Evolutionary conservation across 2,888 invertebrate genomes (phyloP).

Genomic region (Cyaniris semiargus): DNA sequence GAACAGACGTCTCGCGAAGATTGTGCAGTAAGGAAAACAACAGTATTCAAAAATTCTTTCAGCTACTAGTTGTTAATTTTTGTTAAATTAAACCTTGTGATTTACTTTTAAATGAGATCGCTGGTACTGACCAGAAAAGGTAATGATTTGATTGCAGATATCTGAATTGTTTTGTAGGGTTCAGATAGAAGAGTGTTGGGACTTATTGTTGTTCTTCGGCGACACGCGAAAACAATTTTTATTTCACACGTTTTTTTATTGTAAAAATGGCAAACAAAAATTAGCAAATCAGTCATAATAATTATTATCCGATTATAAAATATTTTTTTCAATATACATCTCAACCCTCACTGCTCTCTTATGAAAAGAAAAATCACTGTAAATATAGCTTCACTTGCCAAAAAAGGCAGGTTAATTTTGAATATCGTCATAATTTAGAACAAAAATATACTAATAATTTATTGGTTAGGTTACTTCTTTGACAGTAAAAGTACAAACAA

Average conservation of each 20-base stretch:
- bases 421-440: slow-evolving; percentile 67
- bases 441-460: slow-evolving; percentile 57
- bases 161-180: background rate
- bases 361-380: slow-evolving; percentile 29
- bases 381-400: slow-evolving; percentile 30
- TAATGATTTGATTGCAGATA: background rate
- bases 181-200: background rate
- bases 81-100: slow-evolving; percentile 16
- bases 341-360: slow-evolving; percentile 1
- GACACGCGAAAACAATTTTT: background rate
- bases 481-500: slow-evolving; percentile 39
- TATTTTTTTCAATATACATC: background rate
- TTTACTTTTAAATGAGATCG: background rate
- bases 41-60: slow-evolving; percentile 24
- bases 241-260: background rate
- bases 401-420: slow-evolving; percentile 43
- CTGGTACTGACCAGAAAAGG: slow-evolving; percentile 8
- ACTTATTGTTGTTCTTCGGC: background rate
- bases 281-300: background rate
- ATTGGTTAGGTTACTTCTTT: slow-evolving; percentile 63
- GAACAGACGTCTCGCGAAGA: slow-evolving; percentile 50
- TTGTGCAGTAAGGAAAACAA: slow-evolving; percentile 24
- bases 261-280: background rate
- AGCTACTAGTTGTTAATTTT: slow-evolving; percentile 12
- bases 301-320: background rate